phyloP scores from a whole-genome alignment of 2,113 vertebrate genomes.

The Vombatus ursinus region DNA sequence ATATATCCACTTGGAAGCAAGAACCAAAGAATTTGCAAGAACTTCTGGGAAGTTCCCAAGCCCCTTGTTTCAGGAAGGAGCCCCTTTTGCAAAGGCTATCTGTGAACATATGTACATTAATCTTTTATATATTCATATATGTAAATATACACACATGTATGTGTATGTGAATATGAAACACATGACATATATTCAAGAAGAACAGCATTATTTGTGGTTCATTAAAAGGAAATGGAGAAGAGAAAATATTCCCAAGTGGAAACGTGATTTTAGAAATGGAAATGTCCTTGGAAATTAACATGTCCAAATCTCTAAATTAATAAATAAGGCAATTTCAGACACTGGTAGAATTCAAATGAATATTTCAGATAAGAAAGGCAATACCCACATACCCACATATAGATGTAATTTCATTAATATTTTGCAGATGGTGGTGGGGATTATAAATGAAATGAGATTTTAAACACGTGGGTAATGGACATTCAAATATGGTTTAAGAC shows the following conservation, averaged over 20 bases:
- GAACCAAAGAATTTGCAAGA: not conserved
- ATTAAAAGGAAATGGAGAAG: not conserved
- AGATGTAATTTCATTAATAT: not conserved
- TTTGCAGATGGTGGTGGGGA: not conserved
- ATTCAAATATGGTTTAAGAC: not conserved
- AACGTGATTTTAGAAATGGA: not conserved
- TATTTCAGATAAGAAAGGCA: not conserved
- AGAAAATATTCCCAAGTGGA: not conserved
- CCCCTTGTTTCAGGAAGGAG: not conserved
- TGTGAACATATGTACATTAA: not conserved
- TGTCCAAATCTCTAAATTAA: not conserved
- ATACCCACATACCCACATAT: not conserved
- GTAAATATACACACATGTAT: not conserved
- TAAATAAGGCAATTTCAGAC: not conserved
- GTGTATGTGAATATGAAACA: not conserved
- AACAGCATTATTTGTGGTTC: not conserved
- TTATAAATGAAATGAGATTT: not conserved
- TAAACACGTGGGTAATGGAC: not conserved
- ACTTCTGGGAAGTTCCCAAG: not conserved
- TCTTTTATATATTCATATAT: not conserved
- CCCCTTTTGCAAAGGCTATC: not conserved
- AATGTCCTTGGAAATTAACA: not conserved
- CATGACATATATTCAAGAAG: not conserved
- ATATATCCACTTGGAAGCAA: not conserved
- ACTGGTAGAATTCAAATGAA: not conserved